Base-by-base conservation (phyloP, 2,113 vertebrate species). In the Struthidea cinerea region DNA sequence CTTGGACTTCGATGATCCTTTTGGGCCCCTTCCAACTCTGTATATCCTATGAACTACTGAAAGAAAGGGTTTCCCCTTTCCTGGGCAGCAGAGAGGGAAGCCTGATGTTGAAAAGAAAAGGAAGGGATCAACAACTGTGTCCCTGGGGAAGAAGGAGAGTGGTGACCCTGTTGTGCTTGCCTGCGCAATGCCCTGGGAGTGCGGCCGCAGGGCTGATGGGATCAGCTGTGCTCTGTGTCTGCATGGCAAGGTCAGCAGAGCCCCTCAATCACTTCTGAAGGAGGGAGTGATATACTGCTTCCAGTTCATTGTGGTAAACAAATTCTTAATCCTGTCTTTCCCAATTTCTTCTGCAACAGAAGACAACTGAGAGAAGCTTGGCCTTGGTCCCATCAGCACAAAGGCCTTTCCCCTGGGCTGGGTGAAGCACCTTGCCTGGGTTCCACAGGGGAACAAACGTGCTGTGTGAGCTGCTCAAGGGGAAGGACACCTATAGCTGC, bases 231-330 rank as follows among this genome's bases (percentile, higher is more conserved):
- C 71, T 65, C 4, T 10, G 0, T 5, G 20, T 13, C 21, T 8
- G 8, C 44, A 74, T 13, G 35, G 86, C 76, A 75, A 41, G 95
- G 95, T 89, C 89, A 93, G 47, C 27, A 17, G 7, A 57, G 24
- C 30, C 39, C 35, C 28, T 92, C 49, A 63, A 78, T 86, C 86
- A 32, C 47, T 53, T 13, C 60, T 41, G 24, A 6, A 30, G n/a
- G 32, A 86, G 67, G 30, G 60, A 92, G 44, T 87, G 89, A 95
- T 91, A 52, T 68, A 95, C 65, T 87, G 35, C 80, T 94, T 92
- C 91, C 87, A 89, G 64, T 47, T 67, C 57, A 23, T 23, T 16
- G 41, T 22, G 56, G 63, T 35, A 78, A 92, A 65, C 20, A 77
- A 65, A 70, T 39, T 35, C 53, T 57, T 73, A 73, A 69, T 79